phyloP scores from a whole-genome alignment of 2,113 vertebrate species.

The Craseonycteris thonglongyai region DNA sequence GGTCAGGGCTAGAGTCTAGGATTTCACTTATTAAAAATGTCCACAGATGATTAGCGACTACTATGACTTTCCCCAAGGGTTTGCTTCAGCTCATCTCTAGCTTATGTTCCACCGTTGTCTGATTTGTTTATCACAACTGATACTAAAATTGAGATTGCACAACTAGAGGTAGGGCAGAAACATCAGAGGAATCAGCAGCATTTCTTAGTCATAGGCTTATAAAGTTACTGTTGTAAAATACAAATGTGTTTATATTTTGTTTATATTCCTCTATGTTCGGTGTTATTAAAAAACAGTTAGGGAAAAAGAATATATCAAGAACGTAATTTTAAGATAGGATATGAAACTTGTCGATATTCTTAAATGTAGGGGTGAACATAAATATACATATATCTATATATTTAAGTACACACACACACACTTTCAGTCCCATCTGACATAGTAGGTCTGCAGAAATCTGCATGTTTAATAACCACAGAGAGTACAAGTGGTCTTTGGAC shows the following conservation, averaged over 20 bases:
- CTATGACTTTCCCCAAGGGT: neutral
- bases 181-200: neutral
- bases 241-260: neutral
- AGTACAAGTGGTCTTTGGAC: neutral
- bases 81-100: neutral
- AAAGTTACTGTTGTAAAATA: neutral
- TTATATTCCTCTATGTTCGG: neutral
- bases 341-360: neutral
- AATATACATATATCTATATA: neutral
- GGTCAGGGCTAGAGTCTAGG: neutral
- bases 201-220: neutral
- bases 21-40: neutral
- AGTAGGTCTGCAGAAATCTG: neutral
- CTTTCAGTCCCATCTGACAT: neutral
- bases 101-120: neutral
- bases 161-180: neutral
- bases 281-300: neutral
- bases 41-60: neutral
- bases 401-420: neutral
- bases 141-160: neutral
- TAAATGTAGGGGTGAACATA: neutral
- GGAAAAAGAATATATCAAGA: neutral
- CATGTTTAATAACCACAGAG: neutral
- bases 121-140: neutral
- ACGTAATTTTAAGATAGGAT: neutral